Evolutionary conservation across 2,113 vertebrate species (phyloP).

Genomic region (Indicator indicator): DNA sequence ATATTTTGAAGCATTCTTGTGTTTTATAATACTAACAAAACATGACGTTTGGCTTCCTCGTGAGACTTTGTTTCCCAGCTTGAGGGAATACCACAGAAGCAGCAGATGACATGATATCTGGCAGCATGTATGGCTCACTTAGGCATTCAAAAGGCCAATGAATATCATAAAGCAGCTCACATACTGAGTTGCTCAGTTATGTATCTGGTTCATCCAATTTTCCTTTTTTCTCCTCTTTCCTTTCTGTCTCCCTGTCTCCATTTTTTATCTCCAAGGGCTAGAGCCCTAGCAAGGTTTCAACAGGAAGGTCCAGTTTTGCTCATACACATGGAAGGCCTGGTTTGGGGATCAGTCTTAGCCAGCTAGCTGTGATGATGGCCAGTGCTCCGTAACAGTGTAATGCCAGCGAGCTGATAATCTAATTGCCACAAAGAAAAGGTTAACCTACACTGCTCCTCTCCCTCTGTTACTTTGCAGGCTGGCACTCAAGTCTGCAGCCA

Average conservation of each 20-base stretch:
- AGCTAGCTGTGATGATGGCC: neutral
- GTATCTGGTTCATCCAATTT: neutral
- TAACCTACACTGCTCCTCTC: constrained; percentile 38
- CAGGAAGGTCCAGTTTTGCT: neutral
- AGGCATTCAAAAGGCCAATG: constrained; percentile 31
- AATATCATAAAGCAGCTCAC: constrained; percentile 27
- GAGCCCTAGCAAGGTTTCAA: neutral
- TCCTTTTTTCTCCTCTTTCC: neutral
- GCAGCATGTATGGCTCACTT: constrained; percentile 11
- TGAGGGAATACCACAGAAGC: constrained; percentile 55
- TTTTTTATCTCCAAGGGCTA: neutral
- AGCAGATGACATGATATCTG: constrained; percentile 62
- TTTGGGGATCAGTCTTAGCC: neutral
- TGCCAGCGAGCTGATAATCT: constrained; percentile 15
- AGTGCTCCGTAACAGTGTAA: neutral
- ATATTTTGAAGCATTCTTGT: constrained; percentile 50
- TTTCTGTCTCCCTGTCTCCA: neutral
- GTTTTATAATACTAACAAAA: constrained; percentile 50
- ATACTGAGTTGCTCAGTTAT: constrained; percentile 17
- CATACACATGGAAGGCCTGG: neutral
- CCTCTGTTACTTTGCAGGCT: constrained; percentile 17
- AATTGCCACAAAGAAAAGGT: constrained; percentile 18
- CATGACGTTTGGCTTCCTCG: constrained; percentile 39
- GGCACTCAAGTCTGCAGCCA: constrained; percentile 46
- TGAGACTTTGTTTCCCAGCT: constrained; percentile 47